These are phyloP conservation scores for Mobula birostris DNA, from an alignment of 2,113 vertebrate species.

Conservation along the genomic window DNA sequence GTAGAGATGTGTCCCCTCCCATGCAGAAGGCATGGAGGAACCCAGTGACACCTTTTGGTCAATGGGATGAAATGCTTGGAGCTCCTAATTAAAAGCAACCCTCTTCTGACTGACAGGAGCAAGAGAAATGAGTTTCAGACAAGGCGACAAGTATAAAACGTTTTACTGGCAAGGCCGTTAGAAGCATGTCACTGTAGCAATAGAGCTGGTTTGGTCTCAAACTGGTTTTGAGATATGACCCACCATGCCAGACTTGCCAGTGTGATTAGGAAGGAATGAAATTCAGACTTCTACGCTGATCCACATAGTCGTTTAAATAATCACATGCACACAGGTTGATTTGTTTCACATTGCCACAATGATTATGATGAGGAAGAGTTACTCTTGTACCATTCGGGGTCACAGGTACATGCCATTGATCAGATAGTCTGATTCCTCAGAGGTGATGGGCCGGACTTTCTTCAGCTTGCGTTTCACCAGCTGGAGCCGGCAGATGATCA, in stretches of 20 bases:
- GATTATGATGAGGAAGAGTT: neutral
- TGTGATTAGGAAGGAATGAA: neutral
- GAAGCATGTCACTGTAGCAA: neutral
- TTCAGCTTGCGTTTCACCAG: conserved; percentile 84
- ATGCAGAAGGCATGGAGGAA: no score
- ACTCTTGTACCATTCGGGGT: conserved; percentile 40
- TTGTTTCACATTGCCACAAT: neutral
- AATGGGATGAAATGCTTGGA: neutral
- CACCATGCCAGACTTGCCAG: neutral
- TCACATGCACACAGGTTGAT: neutral
- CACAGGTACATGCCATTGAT: conserved; percentile 98
- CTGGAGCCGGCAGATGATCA: conserved; percentile 81
- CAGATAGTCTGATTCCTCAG: conserved; percentile 97
- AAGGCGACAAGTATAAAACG: neutral
- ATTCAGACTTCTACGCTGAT: no score
- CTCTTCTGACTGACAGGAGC: neutral
- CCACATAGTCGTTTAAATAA: neutral
- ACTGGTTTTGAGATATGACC: neutral
- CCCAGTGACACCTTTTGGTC: neutral
- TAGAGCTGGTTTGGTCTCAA: neutral
- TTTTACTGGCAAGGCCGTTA: neutral
- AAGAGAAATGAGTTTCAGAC: neutral
- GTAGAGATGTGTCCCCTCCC: neutral
- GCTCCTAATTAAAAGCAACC: neutral
- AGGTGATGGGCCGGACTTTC: conserved; percentile 86